Percentiles rank a stretch among this genome's conserved stretches.
phyloP scores from a whole-genome alignment of 2,888 invertebrate species.

The Pharmacophagus antenor region DNA sequence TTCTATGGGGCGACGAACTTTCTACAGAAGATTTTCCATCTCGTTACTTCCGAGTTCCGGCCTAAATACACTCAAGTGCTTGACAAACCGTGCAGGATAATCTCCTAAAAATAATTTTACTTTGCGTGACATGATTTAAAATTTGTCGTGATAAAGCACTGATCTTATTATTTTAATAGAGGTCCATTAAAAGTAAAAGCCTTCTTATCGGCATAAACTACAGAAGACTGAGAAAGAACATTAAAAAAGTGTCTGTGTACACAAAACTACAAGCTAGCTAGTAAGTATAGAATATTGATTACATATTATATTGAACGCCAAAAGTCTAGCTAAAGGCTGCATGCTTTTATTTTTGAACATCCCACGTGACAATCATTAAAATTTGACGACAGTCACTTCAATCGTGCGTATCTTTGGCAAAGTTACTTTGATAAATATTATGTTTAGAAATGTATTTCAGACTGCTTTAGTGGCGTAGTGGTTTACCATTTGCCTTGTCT shows the following conservation, averaged over 20 bases:
- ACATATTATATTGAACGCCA: no score
- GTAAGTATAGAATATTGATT: no score
- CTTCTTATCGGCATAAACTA: no score
- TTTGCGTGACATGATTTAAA: not conserved
- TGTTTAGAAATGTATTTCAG: no score
- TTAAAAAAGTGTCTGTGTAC: no score
- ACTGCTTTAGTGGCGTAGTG: no score
- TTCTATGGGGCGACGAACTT: constrained; percentile 41
- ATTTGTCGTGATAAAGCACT: not conserved
- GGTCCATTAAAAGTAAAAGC: not conserved
- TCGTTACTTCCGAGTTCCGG: constrained; percentile 13
- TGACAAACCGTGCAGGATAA: constrained; percentile 37
- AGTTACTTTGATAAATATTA: no score
- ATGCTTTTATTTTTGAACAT: not conserved
- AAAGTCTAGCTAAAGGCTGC: not conserved
- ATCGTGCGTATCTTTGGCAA: constrained; percentile 11
- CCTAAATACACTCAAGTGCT: constrained; percentile 24
- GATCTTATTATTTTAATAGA: not conserved
- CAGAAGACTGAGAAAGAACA: no score
- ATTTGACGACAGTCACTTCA: constrained; percentile 12
- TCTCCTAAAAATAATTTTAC: not conserved
- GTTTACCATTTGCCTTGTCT: no score
- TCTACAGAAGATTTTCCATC: constrained; percentile 14
- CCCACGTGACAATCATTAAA: constrained; percentile 24
- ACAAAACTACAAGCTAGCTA: no score